These are phyloP conservation scores for Scleropages formosus DNA, from an alignment of 2,797 vertebrate genomes.

Conservation along the genomic window DNA sequence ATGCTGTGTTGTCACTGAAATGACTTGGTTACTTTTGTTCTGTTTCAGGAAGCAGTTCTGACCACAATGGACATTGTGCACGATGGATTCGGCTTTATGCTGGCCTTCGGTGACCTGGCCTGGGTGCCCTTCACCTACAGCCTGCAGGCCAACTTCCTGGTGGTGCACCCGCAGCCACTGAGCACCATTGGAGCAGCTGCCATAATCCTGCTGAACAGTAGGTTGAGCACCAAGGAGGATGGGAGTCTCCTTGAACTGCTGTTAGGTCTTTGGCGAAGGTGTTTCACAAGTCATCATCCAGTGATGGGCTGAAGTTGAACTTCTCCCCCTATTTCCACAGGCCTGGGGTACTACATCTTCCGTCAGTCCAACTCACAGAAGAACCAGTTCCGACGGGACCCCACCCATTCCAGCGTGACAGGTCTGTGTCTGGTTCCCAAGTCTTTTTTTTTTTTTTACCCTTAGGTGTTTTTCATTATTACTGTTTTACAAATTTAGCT, in stretches of 20 bases:
- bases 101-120: constrained; percentile 85
- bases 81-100: constrained; percentile 90
- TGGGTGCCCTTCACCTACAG: constrained; percentile 90
- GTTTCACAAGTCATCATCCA: no score
- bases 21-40: background rate
- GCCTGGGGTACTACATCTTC: constrained; percentile 82
- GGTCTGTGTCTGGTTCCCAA: constrained; percentile 59
- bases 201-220: constrained; percentile 80
- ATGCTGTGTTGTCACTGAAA: no score
- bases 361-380: constrained; percentile 87
- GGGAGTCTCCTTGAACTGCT: background rate
- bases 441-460: background rate
- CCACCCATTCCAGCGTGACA: constrained; percentile 73
- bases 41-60: constrained; percentile 78
- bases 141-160: constrained; percentile 82
- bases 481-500: no score
- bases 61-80: constrained; percentile 91
- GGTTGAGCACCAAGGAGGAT: background rate
- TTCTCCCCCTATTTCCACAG: constrained; percentile 52
- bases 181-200: constrained; percentile 53
- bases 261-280: background rate
- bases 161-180: constrained; percentile 77
- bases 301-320: background rate
- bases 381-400: constrained; percentile 84
- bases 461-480: no score